phyloP scores from a whole-genome alignment of 2,797 vertebrate species.

The Cacajao melanocephalus region DNA sequence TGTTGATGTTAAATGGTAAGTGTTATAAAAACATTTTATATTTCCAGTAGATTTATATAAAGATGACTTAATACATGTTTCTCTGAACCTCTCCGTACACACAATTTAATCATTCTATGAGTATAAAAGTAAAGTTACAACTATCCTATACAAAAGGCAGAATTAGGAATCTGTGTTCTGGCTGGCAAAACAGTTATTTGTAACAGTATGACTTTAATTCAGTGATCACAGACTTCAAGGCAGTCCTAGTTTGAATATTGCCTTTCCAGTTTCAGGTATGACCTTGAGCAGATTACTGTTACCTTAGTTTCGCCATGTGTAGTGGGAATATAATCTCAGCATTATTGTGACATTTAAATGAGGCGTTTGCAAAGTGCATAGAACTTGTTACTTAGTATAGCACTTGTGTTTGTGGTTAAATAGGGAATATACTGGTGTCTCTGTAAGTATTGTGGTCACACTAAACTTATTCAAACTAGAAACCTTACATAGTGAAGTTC shows the following conservation, averaged over 20 bases:
- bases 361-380: neutral
- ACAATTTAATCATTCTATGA: neutral
- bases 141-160: neutral
- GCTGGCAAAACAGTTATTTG: neutral
- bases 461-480: neutral
- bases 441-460: neutral
- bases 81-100: neutral
- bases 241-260: neutral
- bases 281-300: neutral
- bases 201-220: neutral
- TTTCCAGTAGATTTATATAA: conserved; percentile 68
- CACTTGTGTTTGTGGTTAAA: neutral
- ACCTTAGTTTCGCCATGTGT: conserved; percentile 6
- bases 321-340: neutral
- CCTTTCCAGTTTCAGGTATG: neutral
- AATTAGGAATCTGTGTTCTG: neutral
- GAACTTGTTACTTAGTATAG: neutral
- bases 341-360: conserved; percentile 18
- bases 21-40: conserved; percentile 81
- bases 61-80: conserved; percentile 24
- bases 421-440: neutral
- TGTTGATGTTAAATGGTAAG: conserved; percentile 99
- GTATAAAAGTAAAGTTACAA: neutral
- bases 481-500: neutral
- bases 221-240: neutral